Conservation (phyloP, 2,888 invertebrate genomes). For the Pseudococcus jackbeardsleyi region DNA sequence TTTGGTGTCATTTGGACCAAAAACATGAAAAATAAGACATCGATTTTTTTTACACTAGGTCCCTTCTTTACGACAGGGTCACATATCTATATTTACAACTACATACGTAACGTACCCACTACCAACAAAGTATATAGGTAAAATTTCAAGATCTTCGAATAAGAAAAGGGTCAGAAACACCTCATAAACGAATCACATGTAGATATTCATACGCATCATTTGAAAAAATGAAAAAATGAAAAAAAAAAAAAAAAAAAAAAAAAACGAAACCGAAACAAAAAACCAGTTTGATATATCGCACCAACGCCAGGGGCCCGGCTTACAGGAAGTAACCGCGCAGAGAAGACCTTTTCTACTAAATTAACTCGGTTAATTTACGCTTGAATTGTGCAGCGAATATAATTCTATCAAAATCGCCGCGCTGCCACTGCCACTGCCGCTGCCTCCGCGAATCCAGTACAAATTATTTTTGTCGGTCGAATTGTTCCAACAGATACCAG, state of each 20-base stretch:
- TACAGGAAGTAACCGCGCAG: conserved; percentile 26
- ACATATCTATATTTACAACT: too few species aligned
- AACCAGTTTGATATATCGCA: conserved; percentile 19
- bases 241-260: background rate
- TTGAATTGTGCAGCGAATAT: conserved; percentile 34
- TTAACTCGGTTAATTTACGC: conserved; percentile 57
- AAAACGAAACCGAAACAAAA: background rate
- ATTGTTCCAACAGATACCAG: background rate
- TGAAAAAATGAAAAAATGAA: background rate
- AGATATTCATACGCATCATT: too few species aligned
- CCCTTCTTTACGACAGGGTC: too few species aligned
- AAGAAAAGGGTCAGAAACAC: too few species aligned
- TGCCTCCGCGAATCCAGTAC: background rate
- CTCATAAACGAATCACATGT: too few species aligned
- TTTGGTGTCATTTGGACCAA: too few species aligned
- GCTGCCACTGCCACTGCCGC: background rate
- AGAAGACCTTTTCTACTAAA: conserved; percentile 37
- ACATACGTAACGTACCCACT: too few species aligned
- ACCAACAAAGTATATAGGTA: too few species aligned
- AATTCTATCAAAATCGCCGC: conserved; percentile 13
- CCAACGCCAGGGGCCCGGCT: background rate
- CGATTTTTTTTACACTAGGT: too few species aligned
- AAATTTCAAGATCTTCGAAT: too few species aligned
- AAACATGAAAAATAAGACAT: too few species aligned
- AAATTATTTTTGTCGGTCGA: conserved; percentile 19